These are phyloP conservation scores for Phrynocephalus vlangalii DNA, from an alignment of 2,797 vertebrate species.

Conservation along the genomic window DNA sequence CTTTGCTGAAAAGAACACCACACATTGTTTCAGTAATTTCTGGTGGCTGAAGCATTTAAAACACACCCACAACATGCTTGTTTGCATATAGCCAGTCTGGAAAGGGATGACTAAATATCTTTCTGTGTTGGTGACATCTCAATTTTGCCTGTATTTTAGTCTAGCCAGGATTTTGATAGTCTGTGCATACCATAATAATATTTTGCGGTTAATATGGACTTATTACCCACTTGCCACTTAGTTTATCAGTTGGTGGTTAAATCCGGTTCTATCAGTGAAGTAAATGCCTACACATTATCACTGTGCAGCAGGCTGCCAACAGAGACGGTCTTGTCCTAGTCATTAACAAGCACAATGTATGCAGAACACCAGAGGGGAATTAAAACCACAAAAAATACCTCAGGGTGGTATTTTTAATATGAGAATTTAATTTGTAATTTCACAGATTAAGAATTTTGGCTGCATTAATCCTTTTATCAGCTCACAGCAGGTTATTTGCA, in stretches of 20 bases:
- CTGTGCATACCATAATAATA: conserved; percentile 77
- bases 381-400: conserved; percentile 90
- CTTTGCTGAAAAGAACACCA: conserved; percentile 39
- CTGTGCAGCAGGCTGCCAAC: conserved; percentile 81
- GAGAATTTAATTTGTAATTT: conserved; percentile 96
- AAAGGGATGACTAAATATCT: conserved; percentile 68
- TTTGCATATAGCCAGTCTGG: conserved; percentile 39
- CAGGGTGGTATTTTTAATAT: conserved; percentile 93
- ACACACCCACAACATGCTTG: conserved; percentile 44
- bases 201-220: conserved; percentile 84
- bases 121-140: conserved; percentile 77
- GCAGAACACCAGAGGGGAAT: conserved; percentile 88
- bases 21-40: conserved; percentile 50
- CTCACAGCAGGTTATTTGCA: conserved; percentile 94
- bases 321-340: conserved; percentile 83
- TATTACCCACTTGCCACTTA: conserved; percentile 87
- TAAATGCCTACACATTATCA: conserved; percentile 87
- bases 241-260: conserved; percentile 85
- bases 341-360: conserved; percentile 88
- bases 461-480: conserved; percentile 99
- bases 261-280: conserved; percentile 84
- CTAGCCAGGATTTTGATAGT: conserved; percentile 79
- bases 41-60: conserved; percentile 36
- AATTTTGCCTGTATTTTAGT: conserved; percentile 78
- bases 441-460: conserved; percentile 93